A percentile compares a stretch with the other conserved stretches of the same genome.
Evolutionary conservation across 2,888 invertebrate genomes (phyloP).

Genomic region (Apodemia mormo): DNA sequence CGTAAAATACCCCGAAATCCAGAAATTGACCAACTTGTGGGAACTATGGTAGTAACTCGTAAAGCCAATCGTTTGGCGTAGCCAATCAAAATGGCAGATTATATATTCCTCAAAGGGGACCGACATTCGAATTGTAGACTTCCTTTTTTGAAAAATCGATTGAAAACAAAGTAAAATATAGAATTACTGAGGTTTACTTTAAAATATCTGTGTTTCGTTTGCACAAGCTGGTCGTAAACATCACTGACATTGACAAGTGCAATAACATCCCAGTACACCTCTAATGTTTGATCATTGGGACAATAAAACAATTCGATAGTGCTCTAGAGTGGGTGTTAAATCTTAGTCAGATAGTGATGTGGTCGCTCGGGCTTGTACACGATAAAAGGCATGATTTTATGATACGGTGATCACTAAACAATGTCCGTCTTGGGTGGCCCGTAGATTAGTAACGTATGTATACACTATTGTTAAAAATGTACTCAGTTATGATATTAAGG

Average conservation of each 20-base stretch:
- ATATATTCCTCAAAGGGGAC: too few relatives aligned
- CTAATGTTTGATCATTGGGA: conserved; percentile 55
- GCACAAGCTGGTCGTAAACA: conserved; percentile 33
- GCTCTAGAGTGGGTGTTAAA: conserved; percentile 65
- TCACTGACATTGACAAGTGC: conserved; percentile 36
- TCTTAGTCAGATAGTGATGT: conserved; percentile 63
- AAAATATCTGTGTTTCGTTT: conserved; percentile 6
- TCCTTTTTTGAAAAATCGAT: too few relatives aligned
- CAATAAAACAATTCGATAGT: conserved; percentile 55
- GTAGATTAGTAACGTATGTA: conserved; percentile 38
- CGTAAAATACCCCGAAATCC: too few relatives aligned
- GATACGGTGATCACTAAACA: conserved; percentile 70
- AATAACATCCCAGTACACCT: conserved; percentile 53
- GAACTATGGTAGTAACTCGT: too few relatives aligned
- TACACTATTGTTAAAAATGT: conserved; percentile 26
- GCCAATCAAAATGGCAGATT: too few relatives aligned
- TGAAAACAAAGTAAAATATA: too few relatives aligned
- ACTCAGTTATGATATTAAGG: not conserved
- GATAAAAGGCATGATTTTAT: conserved; percentile 78
- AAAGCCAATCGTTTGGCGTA: too few relatives aligned
- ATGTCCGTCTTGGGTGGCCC: conserved; percentile 78
- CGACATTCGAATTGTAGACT: too few relatives aligned
- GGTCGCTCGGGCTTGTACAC: conserved; percentile 55
- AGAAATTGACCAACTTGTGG: too few relatives aligned
- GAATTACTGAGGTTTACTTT: not conserved